Evolutionary conservation across 2,113 vertebrate species (phyloP).

Genomic region (Eulacestoma nigropectus): DNA sequence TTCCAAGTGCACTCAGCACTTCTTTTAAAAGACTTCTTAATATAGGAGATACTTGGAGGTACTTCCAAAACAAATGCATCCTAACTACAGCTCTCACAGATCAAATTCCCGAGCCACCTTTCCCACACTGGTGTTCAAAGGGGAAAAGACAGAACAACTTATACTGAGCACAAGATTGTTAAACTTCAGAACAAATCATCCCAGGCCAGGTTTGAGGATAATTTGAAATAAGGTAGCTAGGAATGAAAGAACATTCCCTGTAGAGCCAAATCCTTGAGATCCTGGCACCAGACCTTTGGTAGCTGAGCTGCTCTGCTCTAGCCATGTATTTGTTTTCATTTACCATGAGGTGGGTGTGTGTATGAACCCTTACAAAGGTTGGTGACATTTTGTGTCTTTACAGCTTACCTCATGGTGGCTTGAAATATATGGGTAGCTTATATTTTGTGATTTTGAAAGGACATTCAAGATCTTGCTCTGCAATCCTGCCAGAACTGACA

Average conservation of each 20-base stretch:
- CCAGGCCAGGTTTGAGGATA: neutral
- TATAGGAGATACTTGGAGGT: neutral
- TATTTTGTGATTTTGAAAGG: neutral
- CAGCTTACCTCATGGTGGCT: neutral
- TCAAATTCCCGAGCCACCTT: slow-evolving; percentile 13
- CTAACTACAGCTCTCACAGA: neutral
- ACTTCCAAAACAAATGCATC: neutral
- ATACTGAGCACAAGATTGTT: neutral
- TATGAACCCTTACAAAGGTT: neutral
- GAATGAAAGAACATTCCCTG: neutral
- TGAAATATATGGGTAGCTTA: neutral
- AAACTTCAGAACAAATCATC: neutral
- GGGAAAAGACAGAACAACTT: neutral
- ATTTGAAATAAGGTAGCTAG: neutral
- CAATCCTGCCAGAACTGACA: neutral
- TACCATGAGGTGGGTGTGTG: neutral
- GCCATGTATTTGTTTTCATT: neutral
- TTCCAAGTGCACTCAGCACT: neutral
- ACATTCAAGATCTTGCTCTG: neutral
- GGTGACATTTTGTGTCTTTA: neutral
- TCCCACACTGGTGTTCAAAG: neutral
- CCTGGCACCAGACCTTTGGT: neutral
- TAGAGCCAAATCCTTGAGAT: neutral
- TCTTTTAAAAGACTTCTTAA: neutral
- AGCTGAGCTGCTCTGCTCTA: neutral